phyloP scores from a whole-genome alignment of 1,140 invertebrate species.

The Oryctes rhinoceros region DNA sequence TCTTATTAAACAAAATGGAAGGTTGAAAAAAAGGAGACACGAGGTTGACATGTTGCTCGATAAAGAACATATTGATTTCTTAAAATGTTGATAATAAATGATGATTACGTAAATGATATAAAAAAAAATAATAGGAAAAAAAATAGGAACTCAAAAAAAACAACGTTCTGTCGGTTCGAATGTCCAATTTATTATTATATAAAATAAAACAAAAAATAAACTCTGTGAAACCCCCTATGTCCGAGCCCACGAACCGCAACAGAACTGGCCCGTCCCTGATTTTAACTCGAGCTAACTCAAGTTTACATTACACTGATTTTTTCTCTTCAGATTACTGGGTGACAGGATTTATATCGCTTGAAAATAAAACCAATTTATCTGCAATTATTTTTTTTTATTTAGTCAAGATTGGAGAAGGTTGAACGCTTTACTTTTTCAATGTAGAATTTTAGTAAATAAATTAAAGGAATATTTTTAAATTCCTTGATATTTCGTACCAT shows the following conservation, averaged over 20 bases:
- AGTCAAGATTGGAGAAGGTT: no score
- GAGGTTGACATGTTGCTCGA: neutral
- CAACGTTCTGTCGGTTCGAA: conserved; percentile 7
- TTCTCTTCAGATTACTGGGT: neutral
- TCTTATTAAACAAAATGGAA: neutral
- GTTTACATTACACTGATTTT: neutral
- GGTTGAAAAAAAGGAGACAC: neutral
- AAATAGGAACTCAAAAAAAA: neutral
- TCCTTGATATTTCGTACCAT: no score
- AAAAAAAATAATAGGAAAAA: neutral
- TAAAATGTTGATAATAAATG: neutral
- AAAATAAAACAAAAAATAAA: neutral
- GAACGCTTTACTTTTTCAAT: no score
- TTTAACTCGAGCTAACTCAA: conserved; percentile 15
- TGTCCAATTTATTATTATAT: conserved; percentile 24
- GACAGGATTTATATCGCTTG: neutral
- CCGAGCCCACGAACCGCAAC: conserved; percentile 23
- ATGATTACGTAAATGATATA: neutral
- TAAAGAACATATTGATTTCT: neutral
- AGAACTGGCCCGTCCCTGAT: conserved; percentile 19
- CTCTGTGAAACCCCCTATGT: conserved; percentile 14
- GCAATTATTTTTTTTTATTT: no score
- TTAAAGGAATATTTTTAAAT: no score
- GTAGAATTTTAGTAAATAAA: no score
- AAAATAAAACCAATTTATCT: no score